Evolutionary conservation across 2,888 invertebrate genomes (phyloP), one percentile per base, ranked within the genome.

Genomic region (Limnephilus rhombicus): DNA sequence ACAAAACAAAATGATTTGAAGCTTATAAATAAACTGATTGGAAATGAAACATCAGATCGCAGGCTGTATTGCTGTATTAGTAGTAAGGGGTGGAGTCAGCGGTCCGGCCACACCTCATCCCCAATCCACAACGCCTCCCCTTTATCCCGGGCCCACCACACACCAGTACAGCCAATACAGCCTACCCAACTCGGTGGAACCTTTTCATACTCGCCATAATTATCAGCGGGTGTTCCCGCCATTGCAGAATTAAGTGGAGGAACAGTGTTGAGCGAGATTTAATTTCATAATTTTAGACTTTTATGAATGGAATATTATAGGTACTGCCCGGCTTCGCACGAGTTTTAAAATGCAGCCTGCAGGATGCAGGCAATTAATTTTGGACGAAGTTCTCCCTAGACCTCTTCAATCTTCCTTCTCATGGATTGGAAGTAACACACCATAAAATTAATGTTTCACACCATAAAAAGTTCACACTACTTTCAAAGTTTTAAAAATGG

Each of bases 71-170:
- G 34, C 31, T 11, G 37, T 34, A 41, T 85, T 85, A 31, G 41
- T 85, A 31, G 80, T 2, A 80, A 89, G 68, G 88, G 88, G 88
- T 89, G 88, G 88, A 89, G 88, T 37, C 80, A 34, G 53, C 34
- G 11, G 88, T 24, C 24, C 68, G n/a, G 88, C 88, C 88, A 89
- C 88, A 41, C 88, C 88, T 89, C 80, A 89, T 80, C 88, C 88
- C 37, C 88, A 29, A 37, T 11, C 12, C 15, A 80, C 34, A 37
- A 80, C 80, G 80, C 88, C 88, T 80, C 80, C 80, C 80, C 41
- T 80, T 89, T 89, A 80, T 89, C 80, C 31, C 31, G 37, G 15
- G 37, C 88, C 80, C 88, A 37, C 80, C 68, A 2, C 7, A 24
- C 45, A 45, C 24, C 7, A n/a, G n/a, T n/a, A n/a, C n/a, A n/a